Percentiles rank a stretch among this genome's conserved stretches.
These are phyloP conservation scores for Ibycter americanus DNA, from an alignment of 2,797 vertebrate species.

Conservation along the genomic window DNA sequence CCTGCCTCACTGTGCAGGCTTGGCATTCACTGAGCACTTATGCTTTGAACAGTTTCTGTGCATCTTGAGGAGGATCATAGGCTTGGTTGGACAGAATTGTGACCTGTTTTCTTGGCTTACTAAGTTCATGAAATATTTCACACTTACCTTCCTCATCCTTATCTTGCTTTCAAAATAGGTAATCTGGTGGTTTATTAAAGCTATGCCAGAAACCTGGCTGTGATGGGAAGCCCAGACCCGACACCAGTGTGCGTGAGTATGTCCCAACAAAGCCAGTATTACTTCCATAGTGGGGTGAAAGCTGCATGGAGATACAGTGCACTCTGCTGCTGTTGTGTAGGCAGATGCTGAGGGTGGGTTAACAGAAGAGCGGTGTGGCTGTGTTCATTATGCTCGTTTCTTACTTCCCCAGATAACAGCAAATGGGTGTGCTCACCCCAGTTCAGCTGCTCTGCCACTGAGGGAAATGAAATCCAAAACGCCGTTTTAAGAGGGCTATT, in stretches of 20 bases:
- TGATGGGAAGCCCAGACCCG: neutral
- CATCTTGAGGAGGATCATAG: neutral
- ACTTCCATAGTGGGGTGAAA: neutral
- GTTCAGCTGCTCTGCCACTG: neutral
- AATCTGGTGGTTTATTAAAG: constrained; percentile 9
- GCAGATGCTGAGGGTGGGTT: neutral
- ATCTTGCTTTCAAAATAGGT: neutral
- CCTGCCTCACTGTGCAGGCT: neutral
- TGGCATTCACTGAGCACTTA: neutral
- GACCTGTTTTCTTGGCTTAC: constrained; percentile 24
- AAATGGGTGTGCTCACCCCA: neutral
- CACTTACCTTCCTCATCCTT: neutral
- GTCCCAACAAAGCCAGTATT: neutral
- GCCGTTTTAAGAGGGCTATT: neutral
- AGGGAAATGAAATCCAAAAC: neutral
- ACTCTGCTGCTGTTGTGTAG: neutral
- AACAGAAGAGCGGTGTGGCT: neutral
- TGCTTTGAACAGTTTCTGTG: neutral
- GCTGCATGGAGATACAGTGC: neutral
- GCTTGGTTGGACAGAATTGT: neutral
- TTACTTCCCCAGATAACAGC: neutral
- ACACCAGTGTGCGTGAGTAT: fast-evolving
- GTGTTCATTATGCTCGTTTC: neutral
- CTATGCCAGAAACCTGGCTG: constrained; percentile 21
- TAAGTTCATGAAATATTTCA: neutral